phyloP scores from a whole-genome alignment of 2,888 invertebrate genomes.

The Cataglyphis rosenhaueri region DNA sequence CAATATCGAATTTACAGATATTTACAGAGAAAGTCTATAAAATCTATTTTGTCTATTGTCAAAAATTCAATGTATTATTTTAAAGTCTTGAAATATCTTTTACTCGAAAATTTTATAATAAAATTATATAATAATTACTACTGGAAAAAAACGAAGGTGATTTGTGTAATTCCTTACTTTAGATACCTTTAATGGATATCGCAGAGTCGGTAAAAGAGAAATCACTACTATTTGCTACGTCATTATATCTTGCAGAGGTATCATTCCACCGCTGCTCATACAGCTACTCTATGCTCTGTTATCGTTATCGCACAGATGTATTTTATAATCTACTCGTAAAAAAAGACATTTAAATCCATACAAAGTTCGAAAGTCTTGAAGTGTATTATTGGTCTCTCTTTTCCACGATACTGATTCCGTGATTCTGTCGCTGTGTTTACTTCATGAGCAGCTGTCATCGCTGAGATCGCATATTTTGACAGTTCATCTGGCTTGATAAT shows the following conservation, averaged over 20 bases:
- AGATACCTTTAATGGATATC: conserved; percentile 41
- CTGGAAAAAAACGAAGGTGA: neutral
- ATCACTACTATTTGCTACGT: conserved; percentile 26
- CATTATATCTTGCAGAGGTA: conserved; percentile 65
- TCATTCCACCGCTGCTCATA: conserved; percentile 45
- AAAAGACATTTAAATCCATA: too few relatives aligned
- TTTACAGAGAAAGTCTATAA: neutral
- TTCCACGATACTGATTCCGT: too few relatives aligned
- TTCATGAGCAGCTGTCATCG: too few relatives aligned
- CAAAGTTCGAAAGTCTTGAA: too few relatives aligned
- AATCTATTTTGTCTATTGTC: neutral
- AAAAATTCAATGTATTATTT: neutral
- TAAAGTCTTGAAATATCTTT: neutral
- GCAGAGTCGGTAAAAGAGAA: conserved; percentile 67
- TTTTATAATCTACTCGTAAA: neutral
- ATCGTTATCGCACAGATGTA: neutral
- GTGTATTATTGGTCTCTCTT: too few relatives aligned
- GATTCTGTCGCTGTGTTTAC: too few relatives aligned
- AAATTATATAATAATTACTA: neutral
- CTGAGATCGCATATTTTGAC: too few relatives aligned
- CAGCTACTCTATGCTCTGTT: conserved; percentile 3
- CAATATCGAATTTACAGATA: neutral
- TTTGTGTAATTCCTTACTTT: neutral
- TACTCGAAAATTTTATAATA: neutral
- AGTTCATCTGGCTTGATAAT: too few relatives aligned